Evolutionary conservation across 2,888 invertebrate species (phyloP), one percentile per base, ranked within the genome.

Genomic region (Bedellia somnulentella): DNA sequence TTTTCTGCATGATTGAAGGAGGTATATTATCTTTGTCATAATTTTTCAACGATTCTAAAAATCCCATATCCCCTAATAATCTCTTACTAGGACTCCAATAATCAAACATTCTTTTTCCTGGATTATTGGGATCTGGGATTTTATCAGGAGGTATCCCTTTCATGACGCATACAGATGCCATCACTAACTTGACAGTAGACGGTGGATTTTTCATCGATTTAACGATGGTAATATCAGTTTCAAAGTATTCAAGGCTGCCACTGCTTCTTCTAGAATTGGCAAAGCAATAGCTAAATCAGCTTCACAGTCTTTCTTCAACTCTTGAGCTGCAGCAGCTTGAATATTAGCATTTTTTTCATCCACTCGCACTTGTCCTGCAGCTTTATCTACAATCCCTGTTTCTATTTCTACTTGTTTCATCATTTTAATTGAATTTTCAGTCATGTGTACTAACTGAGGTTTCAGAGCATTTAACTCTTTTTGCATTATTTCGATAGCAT

Each of bases 151-250:
- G 82, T 27, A 90, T 75, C 38, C 85, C 86, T 58, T 87, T 85
- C 80, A 92, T 89, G 1, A 92, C 87, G 53, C 91, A 92, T n/a
- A 92, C 87, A 10, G 89, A 89, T 8, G 89, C 88, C 87, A 92
- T 87, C 2, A 91, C 90, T 33, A 91, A 57, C 56, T 90, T 91
- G 1, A 92, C 84, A 11, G 87, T 84, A 36, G 82, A 81, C 8
- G 91, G 91, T 15, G 92, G 92, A 67, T 86, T 89, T 63, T 90
- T 90, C 91, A 92, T 92, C 2, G 90, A 86, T 58, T 91, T 92
- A 0, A 92, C 89, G 37, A 91, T 79, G 1, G 89, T 87, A 37
- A 92, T 89, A 55, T 93, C 92, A 91, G 89, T 64, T 91, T 93
- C 29, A 93, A 71, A 1, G 90, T 91, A 53, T 93, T 88, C 32